Evolutionary conservation across 2,888 invertebrate species (phyloP).

Genomic region (Drosophila acutilabella): DNA sequence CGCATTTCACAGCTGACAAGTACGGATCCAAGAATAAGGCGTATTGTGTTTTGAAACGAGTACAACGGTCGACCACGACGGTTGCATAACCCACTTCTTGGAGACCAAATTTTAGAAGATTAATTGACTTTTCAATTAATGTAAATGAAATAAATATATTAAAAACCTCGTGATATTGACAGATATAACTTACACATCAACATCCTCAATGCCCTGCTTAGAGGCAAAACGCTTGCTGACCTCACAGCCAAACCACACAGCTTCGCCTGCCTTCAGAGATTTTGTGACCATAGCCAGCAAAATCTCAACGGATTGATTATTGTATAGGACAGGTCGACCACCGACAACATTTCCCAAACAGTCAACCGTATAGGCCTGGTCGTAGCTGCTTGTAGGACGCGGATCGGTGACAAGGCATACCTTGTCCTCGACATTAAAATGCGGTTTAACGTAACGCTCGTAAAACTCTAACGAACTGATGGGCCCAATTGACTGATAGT

Average conservation of each 20-base stretch:
- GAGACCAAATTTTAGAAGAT: too few relatives aligned
- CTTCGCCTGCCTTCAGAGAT: constrained; percentile 92
- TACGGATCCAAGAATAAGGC: too few relatives aligned
- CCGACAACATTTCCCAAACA: constrained; percentile 95
- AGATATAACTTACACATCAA: constrained; percentile 88
- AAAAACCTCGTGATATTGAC: neutral
- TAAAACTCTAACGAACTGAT: constrained; percentile 93
- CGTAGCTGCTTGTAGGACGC: constrained; percentile 91
- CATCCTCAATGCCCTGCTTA: constrained; percentile 92
- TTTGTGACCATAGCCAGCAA: constrained; percentile 91
- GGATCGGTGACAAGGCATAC: constrained; percentile 96
- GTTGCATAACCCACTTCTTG: too few relatives aligned
- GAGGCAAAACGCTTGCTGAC: constrained; percentile 92
- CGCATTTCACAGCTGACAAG: too few relatives aligned
- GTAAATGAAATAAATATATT: too few relatives aligned
- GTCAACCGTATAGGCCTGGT: constrained; percentile 93
- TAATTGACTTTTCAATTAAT: too few relatives aligned
- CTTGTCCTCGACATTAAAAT: constrained; percentile 93
- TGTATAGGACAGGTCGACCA: constrained; percentile 92
- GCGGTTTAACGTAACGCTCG: constrained; percentile 90
- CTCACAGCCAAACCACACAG: constrained; percentile 97
- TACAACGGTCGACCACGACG: too few relatives aligned
- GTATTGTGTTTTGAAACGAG: too few relatives aligned
- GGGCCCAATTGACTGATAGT: constrained; percentile 90
- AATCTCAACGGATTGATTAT: constrained; percentile 93